Percentiles rank a stretch among this genome's conserved stretches.
These are phyloP conservation scores for Pelobates fuscus DNA, from an alignment of 2,113 vertebrate species.

Conservation along the genomic window DNA sequence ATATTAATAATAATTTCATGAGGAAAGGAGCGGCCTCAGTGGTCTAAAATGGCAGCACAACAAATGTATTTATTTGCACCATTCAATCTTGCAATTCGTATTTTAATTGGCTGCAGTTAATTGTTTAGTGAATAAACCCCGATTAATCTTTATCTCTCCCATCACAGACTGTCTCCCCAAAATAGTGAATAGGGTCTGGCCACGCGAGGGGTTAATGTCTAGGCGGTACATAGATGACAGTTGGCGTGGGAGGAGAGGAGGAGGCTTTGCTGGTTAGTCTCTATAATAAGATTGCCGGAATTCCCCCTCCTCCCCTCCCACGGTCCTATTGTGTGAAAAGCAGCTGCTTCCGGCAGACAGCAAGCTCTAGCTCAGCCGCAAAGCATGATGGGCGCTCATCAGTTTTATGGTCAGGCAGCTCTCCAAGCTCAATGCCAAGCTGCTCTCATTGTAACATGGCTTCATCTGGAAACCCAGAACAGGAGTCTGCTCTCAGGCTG, in stretches of 20 bases:
- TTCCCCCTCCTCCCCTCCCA: constrained; percentile 13
- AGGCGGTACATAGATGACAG: neutral
- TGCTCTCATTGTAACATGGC: neutral
- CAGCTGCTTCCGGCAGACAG: constrained; percentile 32
- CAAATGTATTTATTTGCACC: no score
- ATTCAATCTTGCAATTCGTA: no score
- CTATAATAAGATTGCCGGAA: constrained; percentile 26
- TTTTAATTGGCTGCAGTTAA: no score
- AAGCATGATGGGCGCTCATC: constrained; percentile 3
- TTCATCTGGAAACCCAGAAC: neutral
- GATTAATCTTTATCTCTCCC: no score
- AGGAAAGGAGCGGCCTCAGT: no score
- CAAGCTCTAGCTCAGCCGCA: neutral
- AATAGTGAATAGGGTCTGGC: no score
- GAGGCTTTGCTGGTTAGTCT: neutral
- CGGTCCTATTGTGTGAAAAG: constrained; percentile 25
- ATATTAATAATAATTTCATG: no score
- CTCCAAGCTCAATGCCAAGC: neutral
- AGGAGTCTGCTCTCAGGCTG: neutral
- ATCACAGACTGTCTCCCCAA: no score
- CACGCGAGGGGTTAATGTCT: neutral
- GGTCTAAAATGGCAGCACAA: no score
- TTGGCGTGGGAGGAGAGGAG: neutral
- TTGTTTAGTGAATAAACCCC: no score
- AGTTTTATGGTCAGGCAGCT: neutral